These are phyloP conservation scores for Salvelinus fontinalis DNA, from an alignment of 2,113 vertebrate genomes.

Conservation along the genomic window DNA sequence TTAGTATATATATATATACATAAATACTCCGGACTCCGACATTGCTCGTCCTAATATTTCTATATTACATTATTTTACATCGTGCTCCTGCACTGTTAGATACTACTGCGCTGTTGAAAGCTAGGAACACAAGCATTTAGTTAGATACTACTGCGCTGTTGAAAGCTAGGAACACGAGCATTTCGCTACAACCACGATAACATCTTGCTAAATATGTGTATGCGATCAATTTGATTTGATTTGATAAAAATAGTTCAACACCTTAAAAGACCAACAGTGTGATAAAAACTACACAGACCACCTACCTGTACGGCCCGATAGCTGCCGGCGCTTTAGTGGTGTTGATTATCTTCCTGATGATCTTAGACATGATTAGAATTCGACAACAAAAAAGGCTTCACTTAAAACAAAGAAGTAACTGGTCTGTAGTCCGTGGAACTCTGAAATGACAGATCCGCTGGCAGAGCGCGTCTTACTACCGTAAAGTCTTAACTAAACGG, in stretches of 20 bases:
- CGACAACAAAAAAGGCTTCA: background rate
- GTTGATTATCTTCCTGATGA: conserved; percentile 80
- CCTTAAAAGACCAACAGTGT: background rate
- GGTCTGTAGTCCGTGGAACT: background rate
- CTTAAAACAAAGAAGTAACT: background rate
- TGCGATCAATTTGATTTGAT: too few relatives aligned
- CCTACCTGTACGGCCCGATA: conserved; percentile 85
- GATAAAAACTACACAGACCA: background rate
- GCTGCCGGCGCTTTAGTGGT: conserved; percentile 75
- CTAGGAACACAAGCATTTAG: too few relatives aligned
- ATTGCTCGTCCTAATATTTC: too few relatives aligned
- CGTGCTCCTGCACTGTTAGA: too few relatives aligned
- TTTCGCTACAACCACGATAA: too few relatives aligned
- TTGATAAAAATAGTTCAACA: background rate
- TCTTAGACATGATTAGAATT: conserved; percentile 67
- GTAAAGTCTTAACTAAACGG: background rate
- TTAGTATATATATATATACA: too few relatives aligned
- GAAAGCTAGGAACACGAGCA: too few relatives aligned
- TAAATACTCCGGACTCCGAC: too few relatives aligned
- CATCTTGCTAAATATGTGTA: too few relatives aligned
- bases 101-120: too few relatives aligned
- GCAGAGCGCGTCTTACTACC: background rate
- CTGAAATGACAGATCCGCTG: background rate
- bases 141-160: too few relatives aligned
- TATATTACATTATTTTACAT: too few relatives aligned